These are phyloP conservation scores for Acromyrmex heyeri DNA, from an alignment of 1,140 invertebrate species.

Conservation along the genomic window DNA sequence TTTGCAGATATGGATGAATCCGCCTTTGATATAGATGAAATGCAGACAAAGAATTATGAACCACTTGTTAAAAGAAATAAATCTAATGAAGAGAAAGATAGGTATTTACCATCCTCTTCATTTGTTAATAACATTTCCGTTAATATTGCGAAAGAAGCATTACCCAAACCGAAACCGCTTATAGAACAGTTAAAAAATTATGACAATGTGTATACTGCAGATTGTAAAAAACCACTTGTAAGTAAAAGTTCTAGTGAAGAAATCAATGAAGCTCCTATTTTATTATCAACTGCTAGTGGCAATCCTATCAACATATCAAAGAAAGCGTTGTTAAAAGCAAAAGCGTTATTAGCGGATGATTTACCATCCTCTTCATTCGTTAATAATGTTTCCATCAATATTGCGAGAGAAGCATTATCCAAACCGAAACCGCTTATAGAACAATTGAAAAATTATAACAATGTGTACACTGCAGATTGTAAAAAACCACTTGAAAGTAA, in stretches of 20 bases:
- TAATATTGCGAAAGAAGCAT: not conserved
- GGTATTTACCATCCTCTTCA: not conserved
- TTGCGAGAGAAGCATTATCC: not conserved
- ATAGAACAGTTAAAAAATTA: not conserved
- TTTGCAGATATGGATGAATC: constrained; percentile 31
- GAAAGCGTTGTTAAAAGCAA: constrained; percentile 65
- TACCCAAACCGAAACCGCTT: not conserved
- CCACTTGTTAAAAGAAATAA: not conserved
- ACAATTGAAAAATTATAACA: not conserved
- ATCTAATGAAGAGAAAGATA: constrained; percentile 8
- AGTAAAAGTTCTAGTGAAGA: constrained; percentile 6
- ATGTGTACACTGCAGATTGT: not conserved
- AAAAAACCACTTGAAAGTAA: constrained; percentile 10
- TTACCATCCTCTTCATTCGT: constrained; percentile 15
- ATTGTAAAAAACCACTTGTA: not conserved
- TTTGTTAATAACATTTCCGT: not conserved
- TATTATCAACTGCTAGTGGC: constrained; percentile 79
- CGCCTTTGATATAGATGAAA: constrained; percentile 19
- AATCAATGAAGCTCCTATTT: constrained; percentile 4
- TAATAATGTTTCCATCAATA: not conserved
- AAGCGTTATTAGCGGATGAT: constrained; percentile 43
- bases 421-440: not conserved
- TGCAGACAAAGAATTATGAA: not conserved
- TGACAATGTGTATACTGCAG: not conserved
- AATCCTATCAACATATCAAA: constrained; percentile 61